Evolutionary conservation across 2,113 vertebrate genomes (phyloP).

Genomic region (Silurus asotus): DNA sequence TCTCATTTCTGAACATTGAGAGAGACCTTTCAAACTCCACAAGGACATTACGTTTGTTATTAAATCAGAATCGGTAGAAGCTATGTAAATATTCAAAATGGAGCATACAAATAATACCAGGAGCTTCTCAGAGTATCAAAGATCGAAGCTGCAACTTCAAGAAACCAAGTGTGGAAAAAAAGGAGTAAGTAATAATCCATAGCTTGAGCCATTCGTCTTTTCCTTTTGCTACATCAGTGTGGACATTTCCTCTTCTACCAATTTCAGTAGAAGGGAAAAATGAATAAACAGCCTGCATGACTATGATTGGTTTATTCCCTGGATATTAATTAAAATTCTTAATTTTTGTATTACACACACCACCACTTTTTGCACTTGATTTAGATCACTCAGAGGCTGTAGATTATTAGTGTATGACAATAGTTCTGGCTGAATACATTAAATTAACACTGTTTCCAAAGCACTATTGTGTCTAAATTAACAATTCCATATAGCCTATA

Average conservation of each 20-base stretch:
- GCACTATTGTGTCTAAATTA: too few species aligned
- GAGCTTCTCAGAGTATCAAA: too few species aligned
- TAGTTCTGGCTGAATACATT: background rate
- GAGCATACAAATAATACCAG: background rate
- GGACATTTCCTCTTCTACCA: conserved; percentile 41
- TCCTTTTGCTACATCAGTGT: conserved; percentile 4
- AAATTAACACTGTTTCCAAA: background rate
- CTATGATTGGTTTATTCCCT: background rate
- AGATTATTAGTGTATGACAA: background rate
- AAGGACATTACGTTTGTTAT: conserved; percentile 45
- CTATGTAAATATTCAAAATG: background rate
- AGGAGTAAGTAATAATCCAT: background rate
- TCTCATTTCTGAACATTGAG: conserved; percentile 57
- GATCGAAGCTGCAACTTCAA: background rate
- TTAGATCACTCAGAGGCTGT: background rate
- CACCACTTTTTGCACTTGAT: background rate
- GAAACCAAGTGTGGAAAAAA: background rate
- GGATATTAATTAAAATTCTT: background rate
- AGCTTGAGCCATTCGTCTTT: conserved; percentile 6
- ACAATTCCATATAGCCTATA: too few species aligned
- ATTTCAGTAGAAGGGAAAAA: background rate
- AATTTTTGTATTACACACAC: background rate
- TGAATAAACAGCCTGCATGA: conserved; percentile 41
- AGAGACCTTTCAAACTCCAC: conserved; percentile 45
- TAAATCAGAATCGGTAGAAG: background rate